These are phyloP conservation scores for Apodemus agrarius DNA, from an alignment of 2,797 vertebrate genomes.

Conservation along the genomic window DNA sequence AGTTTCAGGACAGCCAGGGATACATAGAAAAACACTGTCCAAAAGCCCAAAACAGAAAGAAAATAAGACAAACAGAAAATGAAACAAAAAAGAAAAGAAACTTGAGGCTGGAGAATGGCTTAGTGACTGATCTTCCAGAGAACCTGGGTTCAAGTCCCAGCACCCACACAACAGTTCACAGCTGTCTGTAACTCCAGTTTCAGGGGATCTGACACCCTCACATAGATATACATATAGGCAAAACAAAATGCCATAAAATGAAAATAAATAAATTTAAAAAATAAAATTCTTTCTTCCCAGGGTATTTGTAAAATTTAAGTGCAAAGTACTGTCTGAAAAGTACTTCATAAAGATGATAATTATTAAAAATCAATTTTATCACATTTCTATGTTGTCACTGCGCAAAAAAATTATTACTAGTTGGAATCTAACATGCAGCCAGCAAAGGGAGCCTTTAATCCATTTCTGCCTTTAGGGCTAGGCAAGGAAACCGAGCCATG, in stretches of 20 bases:
- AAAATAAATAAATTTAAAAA: neutral
- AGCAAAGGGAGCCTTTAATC: constrained; percentile 67
- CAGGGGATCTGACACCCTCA: neutral
- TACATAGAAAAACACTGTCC: neutral
- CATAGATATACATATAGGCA: neutral
- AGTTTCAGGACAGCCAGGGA: neutral
- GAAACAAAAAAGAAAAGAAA: neutral
- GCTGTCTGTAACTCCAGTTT: neutral
- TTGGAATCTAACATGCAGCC: constrained; percentile 17
- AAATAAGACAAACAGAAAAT: neutral
- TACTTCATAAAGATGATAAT: constrained; percentile 40
- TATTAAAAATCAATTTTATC: constrained; percentile 9
- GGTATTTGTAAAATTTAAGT: constrained; percentile 49
- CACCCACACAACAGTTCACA: neutral
- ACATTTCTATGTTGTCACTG: neutral
- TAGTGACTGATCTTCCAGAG: neutral
- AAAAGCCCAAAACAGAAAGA: neutral
- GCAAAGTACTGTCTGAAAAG: neutral
- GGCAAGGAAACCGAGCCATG: neutral
- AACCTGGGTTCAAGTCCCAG: no score
- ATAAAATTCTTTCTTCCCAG: constrained; percentile 26
- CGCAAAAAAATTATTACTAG: constrained; percentile 47
- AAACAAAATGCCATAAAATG: neutral
- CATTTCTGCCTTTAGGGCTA: constrained; percentile 32
- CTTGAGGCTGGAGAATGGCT: neutral